Base-by-base conservation (phyloP, 35 echinoderm and acorn worm species). In the Apostichopus japonicus region DNA sequence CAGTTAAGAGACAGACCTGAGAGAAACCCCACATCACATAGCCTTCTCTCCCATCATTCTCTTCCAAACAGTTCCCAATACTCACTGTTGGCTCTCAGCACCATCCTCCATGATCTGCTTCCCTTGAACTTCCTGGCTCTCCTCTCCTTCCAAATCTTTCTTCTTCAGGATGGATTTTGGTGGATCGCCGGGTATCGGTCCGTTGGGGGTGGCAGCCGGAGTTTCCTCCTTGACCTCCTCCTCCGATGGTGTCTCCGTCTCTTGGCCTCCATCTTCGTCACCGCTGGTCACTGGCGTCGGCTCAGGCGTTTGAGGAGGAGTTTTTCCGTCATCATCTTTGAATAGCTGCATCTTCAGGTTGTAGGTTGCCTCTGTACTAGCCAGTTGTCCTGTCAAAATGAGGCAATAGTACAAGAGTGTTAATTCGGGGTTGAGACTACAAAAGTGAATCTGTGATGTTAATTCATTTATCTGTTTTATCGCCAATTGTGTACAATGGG, bases 301-400 rank as follows among this genome's bases (percentile, higher is more conserved):
- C 56, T 87, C 57, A 58, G 23, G 53, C 63, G 93, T 53, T 17
- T 90, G 90, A 59, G 93, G 56, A 4, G 90, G 54, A 1, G 92
- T 55, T 24, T 72, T 71, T 10, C 93, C 93, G 57, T 96, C 80
- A 25, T 96, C 92, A 7, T 94, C 93, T 75, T 89, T 52, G 67
- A 27, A 89, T 8, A 89, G n/a, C 83, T 96, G 95, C 95, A 96
- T 96, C 77, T 96, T 93, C 44, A 94, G 67, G 24, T 94, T 94
- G 93, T 96, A 96, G 8, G 95, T 96, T 23, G 84, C 78, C 83
- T 96, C 95, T 90, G 95, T 96, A 86, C 95, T 96, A 77, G 91
- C 90, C 21, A 96, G 65, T 75, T 91, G 58, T 23, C 95, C 95
- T 93, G 33, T 61, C 33, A 44, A 44, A 44, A 44, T 44, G 33